Evolutionary conservation across 2,888 invertebrate species (phyloP).

Genomic region (Tachina fera): DNA sequence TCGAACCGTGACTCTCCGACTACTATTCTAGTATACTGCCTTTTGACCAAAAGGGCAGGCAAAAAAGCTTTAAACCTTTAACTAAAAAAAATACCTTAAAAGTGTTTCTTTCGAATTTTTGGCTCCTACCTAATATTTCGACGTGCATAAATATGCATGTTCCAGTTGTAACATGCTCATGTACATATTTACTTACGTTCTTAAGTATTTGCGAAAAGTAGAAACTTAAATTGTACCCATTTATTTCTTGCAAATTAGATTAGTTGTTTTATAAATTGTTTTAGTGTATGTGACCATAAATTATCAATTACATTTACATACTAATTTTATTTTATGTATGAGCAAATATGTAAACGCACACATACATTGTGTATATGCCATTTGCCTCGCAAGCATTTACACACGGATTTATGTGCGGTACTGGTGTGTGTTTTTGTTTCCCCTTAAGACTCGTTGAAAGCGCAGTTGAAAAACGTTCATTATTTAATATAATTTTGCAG

Average conservation of each 20-base stretch:
- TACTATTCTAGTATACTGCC: no score
- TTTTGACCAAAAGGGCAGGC: no score
- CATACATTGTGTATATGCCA: neutral
- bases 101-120: neutral
- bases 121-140: neutral
- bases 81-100: neutral
- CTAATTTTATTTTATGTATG: slow-evolving; percentile 9
- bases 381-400: slow-evolving; percentile 3
- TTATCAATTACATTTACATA: slow-evolving; percentile 59
- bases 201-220: slow-evolving; percentile 24
- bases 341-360: neutral
- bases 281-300: slow-evolving; percentile 49
- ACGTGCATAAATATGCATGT: neutral
- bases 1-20: no score
- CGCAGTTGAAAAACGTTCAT: neutral
- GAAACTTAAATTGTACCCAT: slow-evolving; percentile 51
- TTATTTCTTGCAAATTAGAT: slow-evolving; percentile 54
- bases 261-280: slow-evolving; percentile 56
- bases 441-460: neutral
- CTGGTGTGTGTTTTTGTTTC: neutral
- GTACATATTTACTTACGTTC: neutral
- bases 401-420: slow-evolving; percentile 5
- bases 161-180: neutral
- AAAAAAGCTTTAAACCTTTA: no score
- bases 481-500: no score